Conservation (phyloP, 2,888 invertebrate genomes). For the Lithophane semibrunnea region DNA sequence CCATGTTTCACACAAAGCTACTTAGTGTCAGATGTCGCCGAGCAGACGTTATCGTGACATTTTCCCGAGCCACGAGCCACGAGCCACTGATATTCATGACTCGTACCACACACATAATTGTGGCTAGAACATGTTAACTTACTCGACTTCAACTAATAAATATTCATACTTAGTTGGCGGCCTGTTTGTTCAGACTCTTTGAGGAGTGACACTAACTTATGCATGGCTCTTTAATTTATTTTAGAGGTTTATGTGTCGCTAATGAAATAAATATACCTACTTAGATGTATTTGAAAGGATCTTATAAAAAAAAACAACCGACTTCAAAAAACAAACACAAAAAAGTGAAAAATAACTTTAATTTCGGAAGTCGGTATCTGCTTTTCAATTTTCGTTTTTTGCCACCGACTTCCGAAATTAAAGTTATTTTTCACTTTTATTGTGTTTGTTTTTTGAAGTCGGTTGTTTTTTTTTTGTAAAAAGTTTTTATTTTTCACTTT, state of each 20-base stretch:
- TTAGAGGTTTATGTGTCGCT: background rate
- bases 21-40: constrained; percentile 24
- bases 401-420: too few species aligned
- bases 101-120: constrained; percentile 32
- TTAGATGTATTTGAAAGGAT: background rate
- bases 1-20: constrained; percentile 18
- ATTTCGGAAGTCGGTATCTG: too few species aligned
- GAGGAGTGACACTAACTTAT: constrained; percentile 36
- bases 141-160: constrained; percentile 48
- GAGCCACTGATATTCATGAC: constrained; percentile 34
- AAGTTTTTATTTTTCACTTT: too few species aligned
- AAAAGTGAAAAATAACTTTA: too few species aligned
- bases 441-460: too few species aligned
- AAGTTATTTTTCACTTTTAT: too few species aligned
- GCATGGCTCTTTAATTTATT: constrained; percentile 32
- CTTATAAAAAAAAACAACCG: too few species aligned
- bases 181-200: constrained; percentile 34
- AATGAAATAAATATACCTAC: background rate
- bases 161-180: constrained; percentile 45
- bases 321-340: too few species aligned
- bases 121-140: constrained; percentile 32
- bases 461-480: too few species aligned
- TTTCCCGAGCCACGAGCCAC: background rate
- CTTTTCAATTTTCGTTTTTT: too few species aligned
- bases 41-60: constrained; percentile 34